These are phyloP conservation scores for Pogoniulus pusillus DNA, from an alignment of 2,797 vertebrate species.

Conservation along the genomic window DNA sequence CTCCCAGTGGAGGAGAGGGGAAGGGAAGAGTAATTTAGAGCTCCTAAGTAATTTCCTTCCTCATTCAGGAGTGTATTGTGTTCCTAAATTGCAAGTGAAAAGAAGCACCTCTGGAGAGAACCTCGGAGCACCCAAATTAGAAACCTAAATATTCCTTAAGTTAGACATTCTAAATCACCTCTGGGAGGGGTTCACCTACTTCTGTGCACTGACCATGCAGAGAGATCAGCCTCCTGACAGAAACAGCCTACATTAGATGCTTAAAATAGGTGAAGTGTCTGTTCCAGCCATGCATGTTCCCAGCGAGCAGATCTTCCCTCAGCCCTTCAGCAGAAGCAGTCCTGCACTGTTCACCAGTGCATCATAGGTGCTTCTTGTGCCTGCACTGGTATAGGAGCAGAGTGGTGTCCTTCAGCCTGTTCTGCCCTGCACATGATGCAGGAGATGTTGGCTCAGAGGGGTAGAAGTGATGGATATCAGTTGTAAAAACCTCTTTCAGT, in stretches of 20 bases:
- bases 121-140: background rate
- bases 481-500: conserved; percentile 7
- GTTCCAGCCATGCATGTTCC: background rate
- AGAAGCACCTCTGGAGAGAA: background rate
- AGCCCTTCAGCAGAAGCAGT: background rate
- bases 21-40: background rate
- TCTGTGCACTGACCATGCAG: background rate
- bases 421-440: background rate
- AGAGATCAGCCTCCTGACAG: background rate
- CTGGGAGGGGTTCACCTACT: background rate
- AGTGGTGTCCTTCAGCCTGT: background rate
- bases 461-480: background rate
- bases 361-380: background rate
- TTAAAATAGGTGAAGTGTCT: background rate
- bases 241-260: background rate
- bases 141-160: conserved; percentile 10
- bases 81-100: background rate
- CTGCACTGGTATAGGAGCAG: background rate
- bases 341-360: background rate
- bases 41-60: background rate
- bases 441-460: background rate
- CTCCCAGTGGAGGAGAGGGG: background rate
- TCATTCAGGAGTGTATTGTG: background rate
- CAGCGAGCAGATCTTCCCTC: background rate
- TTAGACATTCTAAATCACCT: background rate